A percentile compares a stretch with the other conserved stretches of the same genome.
Evolutionary conservation across 2,888 invertebrate species (phyloP).

Genomic region (Dasypolia templi): DNA sequence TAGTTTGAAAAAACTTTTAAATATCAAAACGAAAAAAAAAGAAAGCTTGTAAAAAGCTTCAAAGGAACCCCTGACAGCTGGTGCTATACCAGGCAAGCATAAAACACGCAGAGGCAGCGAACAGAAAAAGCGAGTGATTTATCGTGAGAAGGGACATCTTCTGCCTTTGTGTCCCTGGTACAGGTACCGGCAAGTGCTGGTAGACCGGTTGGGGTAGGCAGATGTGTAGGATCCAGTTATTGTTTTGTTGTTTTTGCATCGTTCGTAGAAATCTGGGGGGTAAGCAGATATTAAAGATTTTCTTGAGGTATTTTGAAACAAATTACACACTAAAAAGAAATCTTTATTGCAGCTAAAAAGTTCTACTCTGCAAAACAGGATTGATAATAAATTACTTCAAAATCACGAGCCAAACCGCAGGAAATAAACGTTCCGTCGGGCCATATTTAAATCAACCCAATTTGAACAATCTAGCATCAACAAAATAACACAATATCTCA

Average conservation of each 20-base stretch:
- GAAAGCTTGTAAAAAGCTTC: conserved; percentile 21
- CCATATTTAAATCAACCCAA: conserved; percentile 48
- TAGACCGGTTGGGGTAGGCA: conserved; percentile 50
- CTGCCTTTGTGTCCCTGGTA: conserved; percentile 78
- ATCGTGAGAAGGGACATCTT: conserved; percentile 87
- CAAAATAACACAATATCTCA: conserved; percentile 56
- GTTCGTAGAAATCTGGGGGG: background rate
- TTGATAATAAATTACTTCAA: conserved; percentile 21
- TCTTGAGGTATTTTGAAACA: background rate
- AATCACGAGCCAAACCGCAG: conserved; percentile 17
- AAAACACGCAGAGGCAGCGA: conserved; percentile 81
- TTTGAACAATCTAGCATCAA: conserved; percentile 54
- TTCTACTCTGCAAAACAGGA: background rate
- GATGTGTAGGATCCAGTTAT: conserved; percentile 29
- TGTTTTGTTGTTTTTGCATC: conserved; percentile 15
- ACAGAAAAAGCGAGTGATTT: conserved; percentile 84
- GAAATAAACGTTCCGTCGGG: conserved; percentile 8
- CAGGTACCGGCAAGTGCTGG: conserved; percentile 72
- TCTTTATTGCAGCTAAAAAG: background rate
- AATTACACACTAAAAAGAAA: background rate
- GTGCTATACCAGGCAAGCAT: conserved; percentile 77
- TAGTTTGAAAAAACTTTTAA: conserved; percentile 20
- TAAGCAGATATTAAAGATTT: background rate
- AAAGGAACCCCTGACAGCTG: conserved; percentile 72
- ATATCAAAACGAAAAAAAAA: conserved; percentile 21